Conservation (phyloP, 2,888 invertebrate species). For the Ectemnius cavifrons region DNA sequence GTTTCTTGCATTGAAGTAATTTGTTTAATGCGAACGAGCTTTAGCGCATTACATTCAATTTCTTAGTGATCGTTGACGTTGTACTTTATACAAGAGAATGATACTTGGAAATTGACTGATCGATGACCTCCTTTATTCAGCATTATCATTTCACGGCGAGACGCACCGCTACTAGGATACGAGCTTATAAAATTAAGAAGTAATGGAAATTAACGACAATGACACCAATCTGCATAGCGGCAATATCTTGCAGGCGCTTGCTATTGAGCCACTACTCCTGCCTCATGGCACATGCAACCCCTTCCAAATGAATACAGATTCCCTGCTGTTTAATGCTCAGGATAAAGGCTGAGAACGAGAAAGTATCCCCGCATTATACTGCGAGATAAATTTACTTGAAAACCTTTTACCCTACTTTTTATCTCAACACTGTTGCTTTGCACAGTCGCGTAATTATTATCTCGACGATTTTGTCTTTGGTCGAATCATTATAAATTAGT, state of each 20-base stretch:
- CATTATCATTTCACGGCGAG: too few relatives aligned
- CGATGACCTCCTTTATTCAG: too few relatives aligned
- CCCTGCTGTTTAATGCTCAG: conserved; percentile 45
- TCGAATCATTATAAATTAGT: too few relatives aligned
- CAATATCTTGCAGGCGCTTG: conserved; percentile 49
- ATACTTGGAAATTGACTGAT: too few relatives aligned
- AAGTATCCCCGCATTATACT: conserved; percentile 25
- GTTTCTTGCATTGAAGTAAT: too few relatives aligned
- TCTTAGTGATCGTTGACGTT: too few relatives aligned
- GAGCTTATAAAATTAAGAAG: conserved; percentile 60
- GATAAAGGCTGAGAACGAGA: conserved; percentile 41
- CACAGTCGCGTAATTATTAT: too few relatives aligned
- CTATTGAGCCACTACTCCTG: conserved; percentile 19
- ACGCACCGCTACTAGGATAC: neutral
- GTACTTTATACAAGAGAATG: too few relatives aligned
- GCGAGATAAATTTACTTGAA: conserved; percentile 26
- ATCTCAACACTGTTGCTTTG: too few relatives aligned
- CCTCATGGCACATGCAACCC: conserved; percentile 16
- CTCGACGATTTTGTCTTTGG: too few relatives aligned
- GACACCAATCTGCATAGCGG: conserved; percentile 53
- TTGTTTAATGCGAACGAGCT: too few relatives aligned
- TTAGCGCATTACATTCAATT: too few relatives aligned
- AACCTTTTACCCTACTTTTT: neutral
- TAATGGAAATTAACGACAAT: conserved; percentile 64
- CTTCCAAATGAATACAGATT: conserved; percentile 55